Percentiles rank a stretch among this genome's conserved stretches.
Conservation (phyloP, 1,140 invertebrate species). For the Littorina saxatilis region DNA sequence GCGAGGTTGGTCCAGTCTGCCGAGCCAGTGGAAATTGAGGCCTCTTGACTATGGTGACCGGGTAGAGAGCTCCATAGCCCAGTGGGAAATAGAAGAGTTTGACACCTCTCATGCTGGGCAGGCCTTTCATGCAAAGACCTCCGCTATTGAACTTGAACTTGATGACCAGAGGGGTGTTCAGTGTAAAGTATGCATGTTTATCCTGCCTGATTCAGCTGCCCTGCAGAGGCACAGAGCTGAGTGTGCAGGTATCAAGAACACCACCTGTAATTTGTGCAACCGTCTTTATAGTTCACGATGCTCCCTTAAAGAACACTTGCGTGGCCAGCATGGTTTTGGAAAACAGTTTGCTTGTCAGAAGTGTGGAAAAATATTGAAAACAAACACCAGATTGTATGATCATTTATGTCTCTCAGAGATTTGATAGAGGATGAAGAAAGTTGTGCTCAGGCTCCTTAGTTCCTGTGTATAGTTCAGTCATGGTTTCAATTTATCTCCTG, state of each 20-base stretch:
- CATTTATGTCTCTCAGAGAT: conserved; percentile 27
- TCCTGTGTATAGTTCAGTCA: not conserved
- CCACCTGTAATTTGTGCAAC: conserved; percentile 17
- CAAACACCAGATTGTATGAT: conserved; percentile 44
- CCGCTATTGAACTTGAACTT: not conserved
- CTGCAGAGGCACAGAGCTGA: not conserved
- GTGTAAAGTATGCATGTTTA: conserved; percentile 28
- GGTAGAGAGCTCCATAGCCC: not conserved
- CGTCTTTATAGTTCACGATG: conserved; percentile 44
- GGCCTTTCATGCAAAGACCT: not conserved
- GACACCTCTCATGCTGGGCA: not conserved
- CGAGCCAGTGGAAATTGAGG: not conserved
- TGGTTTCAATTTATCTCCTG: not conserved
- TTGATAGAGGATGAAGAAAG: not conserved
- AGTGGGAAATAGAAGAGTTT: not conserved
- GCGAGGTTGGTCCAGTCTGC: not conserved
- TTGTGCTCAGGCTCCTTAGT: not conserved
- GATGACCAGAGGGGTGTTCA: not conserved
- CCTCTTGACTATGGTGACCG: no score
- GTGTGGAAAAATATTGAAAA: conserved; percentile 45
- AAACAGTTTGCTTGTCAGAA: conserved; percentile 32
- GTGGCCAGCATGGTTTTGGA: conserved; percentile 47
- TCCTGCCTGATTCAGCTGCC: not conserved
- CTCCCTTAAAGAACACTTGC: conserved; percentile 47
- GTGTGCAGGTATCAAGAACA: conserved; percentile 22